phyloP scores from a whole-genome alignment of 2,797 vertebrate genomes.

The Poeciliopsis presidionis region DNA sequence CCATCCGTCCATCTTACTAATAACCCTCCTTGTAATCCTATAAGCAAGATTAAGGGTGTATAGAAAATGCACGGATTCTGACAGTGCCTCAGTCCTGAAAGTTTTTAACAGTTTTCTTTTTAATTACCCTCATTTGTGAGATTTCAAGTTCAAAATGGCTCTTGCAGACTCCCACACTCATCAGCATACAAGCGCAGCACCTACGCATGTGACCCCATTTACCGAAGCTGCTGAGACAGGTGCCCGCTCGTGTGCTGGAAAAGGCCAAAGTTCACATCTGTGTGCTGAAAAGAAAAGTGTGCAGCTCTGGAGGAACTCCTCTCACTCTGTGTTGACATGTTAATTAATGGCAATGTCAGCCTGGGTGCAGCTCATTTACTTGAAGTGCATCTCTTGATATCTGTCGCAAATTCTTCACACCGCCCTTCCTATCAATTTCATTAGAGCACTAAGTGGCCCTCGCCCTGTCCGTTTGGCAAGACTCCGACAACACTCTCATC shows the following conservation, averaged over 20 bases:
- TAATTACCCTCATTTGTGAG: constrained; percentile 5
- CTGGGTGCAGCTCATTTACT: constrained; percentile 66
- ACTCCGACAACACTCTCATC: constrained; percentile 30
- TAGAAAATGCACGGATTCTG: background rate
- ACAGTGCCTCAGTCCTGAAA: too few species aligned
- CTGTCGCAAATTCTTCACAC: constrained; percentile 48
- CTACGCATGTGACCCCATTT: constrained; percentile 61
- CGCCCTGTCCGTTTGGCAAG: constrained; percentile 33
- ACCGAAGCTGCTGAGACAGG: constrained; percentile 72
- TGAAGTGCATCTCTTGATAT: constrained; percentile 62
- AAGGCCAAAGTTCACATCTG: constrained; percentile 76
- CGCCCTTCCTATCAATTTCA: constrained; percentile 56
- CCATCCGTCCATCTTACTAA: background rate
- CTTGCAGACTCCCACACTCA: constrained; percentile 10
- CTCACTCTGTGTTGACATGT: constrained; percentile 64
- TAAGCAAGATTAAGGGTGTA: background rate
- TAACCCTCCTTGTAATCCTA: background rate
- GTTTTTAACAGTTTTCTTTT: background rate
- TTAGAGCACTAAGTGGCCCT: constrained; percentile 43
- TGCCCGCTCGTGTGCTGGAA: constrained; percentile 50
- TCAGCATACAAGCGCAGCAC: constrained; percentile 47
- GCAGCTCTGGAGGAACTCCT: constrained; percentile 41
- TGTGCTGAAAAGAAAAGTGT: constrained; percentile 60
- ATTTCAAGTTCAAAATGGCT: constrained; percentile 9
- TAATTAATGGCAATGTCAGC: constrained; percentile 67